These are phyloP conservation scores for Diachasmimorpha longicaudata DNA, from an alignment of 1,140 invertebrate species.

Conservation along the genomic window DNA sequence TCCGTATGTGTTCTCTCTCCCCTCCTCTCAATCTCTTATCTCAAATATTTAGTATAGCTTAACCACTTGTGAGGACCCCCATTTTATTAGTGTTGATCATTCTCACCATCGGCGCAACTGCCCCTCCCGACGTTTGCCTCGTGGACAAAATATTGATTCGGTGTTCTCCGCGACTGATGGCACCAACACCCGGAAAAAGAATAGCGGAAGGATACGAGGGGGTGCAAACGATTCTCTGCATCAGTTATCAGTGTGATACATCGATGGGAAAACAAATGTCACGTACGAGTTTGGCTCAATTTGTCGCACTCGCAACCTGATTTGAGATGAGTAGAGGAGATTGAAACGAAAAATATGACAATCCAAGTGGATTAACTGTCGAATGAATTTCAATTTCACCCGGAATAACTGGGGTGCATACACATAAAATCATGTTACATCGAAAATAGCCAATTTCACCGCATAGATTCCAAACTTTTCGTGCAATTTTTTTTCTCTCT, in stretches of 20 bases:
- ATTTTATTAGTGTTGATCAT: constrained; percentile 9
- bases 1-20: neutral
- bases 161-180: neutral
- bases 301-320: constrained; percentile 21
- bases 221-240: constrained; percentile 8
- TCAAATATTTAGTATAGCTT: constrained; percentile 26
- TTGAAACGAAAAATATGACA: neutral
- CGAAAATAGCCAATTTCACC: neutral
- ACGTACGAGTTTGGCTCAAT: constrained; percentile 21
- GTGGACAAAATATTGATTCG: constrained; percentile 27
- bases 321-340: constrained; percentile 1
- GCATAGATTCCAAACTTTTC: neutral
- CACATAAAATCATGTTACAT: neutral
- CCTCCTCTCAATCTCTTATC: constrained; percentile 16
- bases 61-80: constrained; percentile 16
- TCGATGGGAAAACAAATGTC: constrained; percentile 22
- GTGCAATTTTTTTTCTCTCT: neutral
- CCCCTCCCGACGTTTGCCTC: neutral
- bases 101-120: constrained; percentile 16
- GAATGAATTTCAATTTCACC: neutral
- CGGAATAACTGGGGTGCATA: neutral
- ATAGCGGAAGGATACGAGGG: constrained; percentile 2
- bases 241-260: constrained; percentile 22
- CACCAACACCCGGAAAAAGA: neutral
- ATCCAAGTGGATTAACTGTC: neutral